Percentiles rank a stretch among this genome's conserved stretches.
These are phyloP conservation scores for Odontomyia ornata DNA, from an alignment of 2,888 invertebrate species.

Conservation along the genomic window DNA sequence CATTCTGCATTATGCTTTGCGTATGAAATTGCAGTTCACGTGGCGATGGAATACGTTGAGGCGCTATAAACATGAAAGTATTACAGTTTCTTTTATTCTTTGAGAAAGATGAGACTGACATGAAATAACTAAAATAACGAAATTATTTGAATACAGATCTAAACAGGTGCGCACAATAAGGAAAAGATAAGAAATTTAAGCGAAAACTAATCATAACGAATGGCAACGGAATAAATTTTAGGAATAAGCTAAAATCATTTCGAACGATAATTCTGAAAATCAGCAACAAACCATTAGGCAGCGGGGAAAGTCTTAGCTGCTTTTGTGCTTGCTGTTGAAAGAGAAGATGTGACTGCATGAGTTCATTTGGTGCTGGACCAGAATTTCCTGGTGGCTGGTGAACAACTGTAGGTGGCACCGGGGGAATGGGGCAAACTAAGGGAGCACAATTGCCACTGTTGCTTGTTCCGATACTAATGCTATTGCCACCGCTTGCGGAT, in stretches of 20 bases:
- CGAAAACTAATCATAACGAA: no score
- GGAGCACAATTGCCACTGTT: neutral
- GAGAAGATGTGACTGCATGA: conserved; percentile 44
- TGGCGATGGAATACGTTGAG: conserved; percentile 81
- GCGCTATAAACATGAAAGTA: conserved; percentile 64
- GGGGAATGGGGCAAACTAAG: neutral
- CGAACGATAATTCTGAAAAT: conserved; percentile 7
- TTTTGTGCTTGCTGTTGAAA: conserved; percentile 60
- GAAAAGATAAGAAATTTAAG: conserved; percentile 59
- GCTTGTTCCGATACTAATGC: neutral
- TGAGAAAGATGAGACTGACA: neutral
- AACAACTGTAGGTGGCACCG: conserved; percentile 18
- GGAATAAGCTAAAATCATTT: conserved; percentile 1
- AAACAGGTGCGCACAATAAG: neutral
- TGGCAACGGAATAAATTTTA: neutral
- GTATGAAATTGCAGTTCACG: conserved; percentile 86
- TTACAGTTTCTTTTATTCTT: no score
- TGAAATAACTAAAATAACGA: neutral
- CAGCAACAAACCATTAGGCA: conserved; percentile 68
- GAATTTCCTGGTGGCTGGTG: conserved; percentile 3
- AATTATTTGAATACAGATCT: neutral
- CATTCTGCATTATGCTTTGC: conserved; percentile 86
- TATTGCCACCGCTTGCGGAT: neutral
- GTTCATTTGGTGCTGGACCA: conserved; percentile 19
- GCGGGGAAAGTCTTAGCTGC: conserved; percentile 71